phyloP scores from a whole-genome alignment of 1,140 invertebrate species.

The Heliconius hermathena region DNA sequence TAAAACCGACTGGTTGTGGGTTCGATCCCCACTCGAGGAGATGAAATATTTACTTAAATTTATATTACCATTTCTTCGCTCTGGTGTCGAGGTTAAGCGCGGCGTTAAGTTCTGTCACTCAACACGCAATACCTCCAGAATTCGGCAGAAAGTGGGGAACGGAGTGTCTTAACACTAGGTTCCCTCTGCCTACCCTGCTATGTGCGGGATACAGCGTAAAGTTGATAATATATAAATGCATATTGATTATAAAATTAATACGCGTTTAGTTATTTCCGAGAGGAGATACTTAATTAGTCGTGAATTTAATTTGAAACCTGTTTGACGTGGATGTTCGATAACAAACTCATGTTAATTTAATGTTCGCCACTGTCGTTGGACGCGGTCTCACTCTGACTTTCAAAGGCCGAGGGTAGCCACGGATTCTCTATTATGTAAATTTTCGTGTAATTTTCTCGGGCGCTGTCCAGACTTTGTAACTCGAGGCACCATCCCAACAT shows the following conservation, averaged over 20 bases:
- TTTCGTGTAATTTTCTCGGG: slow-evolving; percentile 72
- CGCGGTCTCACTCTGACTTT: slow-evolving; percentile 63
- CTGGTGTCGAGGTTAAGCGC: no score
- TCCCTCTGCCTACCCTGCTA: no score
- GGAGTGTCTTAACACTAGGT: no score
- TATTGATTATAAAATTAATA: background rate
- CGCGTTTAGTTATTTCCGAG: background rate
- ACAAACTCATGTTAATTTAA: slow-evolving; percentile 37
- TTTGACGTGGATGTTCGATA: slow-evolving; percentile 25
- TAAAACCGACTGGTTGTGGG: no score
- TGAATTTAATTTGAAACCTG: slow-evolving; percentile 10
- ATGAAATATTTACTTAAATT: no score
- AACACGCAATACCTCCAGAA: no score
- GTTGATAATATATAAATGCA: no score
- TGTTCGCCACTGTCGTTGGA: slow-evolving; percentile 60
- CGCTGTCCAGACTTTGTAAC: slow-evolving; percentile 74
- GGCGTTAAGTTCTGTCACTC: no score
- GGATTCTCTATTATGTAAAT: slow-evolving; percentile 81
- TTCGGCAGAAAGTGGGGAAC: no score
- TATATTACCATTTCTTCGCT: no score
- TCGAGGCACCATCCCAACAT: slow-evolving; percentile 35
- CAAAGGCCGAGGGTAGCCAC: slow-evolving; percentile 76
- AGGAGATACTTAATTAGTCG: background rate
- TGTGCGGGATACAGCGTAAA: no score
- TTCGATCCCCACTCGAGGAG: no score